phyloP scores from a whole-genome alignment of 2,888 invertebrate species.

The Elmis aenea region DNA sequence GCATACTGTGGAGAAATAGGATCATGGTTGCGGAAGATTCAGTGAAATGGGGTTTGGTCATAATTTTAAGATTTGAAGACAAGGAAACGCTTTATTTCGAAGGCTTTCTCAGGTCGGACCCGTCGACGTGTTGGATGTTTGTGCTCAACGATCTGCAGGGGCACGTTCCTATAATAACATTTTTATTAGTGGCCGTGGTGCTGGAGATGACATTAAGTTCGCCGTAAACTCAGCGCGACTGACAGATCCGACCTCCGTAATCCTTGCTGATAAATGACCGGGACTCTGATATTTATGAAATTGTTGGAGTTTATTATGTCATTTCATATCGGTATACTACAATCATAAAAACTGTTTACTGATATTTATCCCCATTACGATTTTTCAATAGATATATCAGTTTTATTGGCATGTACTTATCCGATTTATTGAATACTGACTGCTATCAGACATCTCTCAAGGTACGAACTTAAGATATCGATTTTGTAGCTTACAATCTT shows the following conservation, averaged over 20 bases:
- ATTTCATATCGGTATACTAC: slow-evolving; percentile 19
- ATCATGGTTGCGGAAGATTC: slow-evolving; percentile 11
- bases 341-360: slow-evolving; percentile 16
- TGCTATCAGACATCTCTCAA: no score
- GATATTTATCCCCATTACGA: slow-evolving; percentile 16
- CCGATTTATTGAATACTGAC: no score
- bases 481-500: no score
- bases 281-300: slow-evolving; percentile 35
- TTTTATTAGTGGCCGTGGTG: slow-evolving; percentile 42
- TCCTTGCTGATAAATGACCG: slow-evolving; percentile 37
- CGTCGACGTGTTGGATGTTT: slow-evolving; percentile 16
- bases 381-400: no score
- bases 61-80: slow-evolving; percentile 21
- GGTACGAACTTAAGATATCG: no score
- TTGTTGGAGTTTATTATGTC: slow-evolving; percentile 33
- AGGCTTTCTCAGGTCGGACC: slow-evolving; percentile 17
- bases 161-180: slow-evolving; percentile 44
- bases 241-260: slow-evolving; percentile 37
- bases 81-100: slow-evolving; percentile 21
- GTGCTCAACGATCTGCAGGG: slow-evolving; percentile 26
- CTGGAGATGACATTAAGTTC: slow-evolving; percentile 42
- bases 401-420: no score
- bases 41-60: slow-evolving; percentile 18
- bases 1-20: slow-evolving; percentile 15
- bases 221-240: slow-evolving; percentile 36